These are phyloP conservation scores for Teleopsis dalmanni DNA, from an alignment of 1,140 invertebrate species.

Conservation along the genomic window DNA sequence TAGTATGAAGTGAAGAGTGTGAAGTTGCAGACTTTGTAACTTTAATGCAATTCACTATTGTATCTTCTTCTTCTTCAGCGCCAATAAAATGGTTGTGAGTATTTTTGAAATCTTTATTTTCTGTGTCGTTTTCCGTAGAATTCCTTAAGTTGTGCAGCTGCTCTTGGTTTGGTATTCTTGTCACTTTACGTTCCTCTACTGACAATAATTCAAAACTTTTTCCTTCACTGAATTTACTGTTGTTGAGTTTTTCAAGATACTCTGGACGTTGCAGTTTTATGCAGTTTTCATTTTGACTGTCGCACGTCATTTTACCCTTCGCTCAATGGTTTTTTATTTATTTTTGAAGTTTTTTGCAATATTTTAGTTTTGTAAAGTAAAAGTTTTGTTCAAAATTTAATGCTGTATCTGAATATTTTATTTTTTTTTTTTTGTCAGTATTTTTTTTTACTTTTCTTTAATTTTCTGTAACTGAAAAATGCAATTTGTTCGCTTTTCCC, in stretches of 20 bases:
- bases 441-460: background rate
- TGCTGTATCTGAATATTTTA: background rate
- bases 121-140: too few species aligned
- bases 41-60: too few species aligned
- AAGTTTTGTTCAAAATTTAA: slow-evolving; percentile 2
- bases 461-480: background rate
- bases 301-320: slow-evolving; percentile 5
- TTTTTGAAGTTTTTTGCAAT: slow-evolving; percentile 10
- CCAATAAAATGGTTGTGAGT: too few species aligned
- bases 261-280: background rate
- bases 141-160: too few species aligned
- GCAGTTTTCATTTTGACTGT: background rate
- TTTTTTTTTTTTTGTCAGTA: background rate
- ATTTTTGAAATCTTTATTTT: too few species aligned
- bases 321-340: background rate
- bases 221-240: background rate
- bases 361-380: background rate
- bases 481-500: slow-evolving; percentile 3
- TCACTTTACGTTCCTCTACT: background rate
- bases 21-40: too few species aligned
- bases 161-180: too few species aligned
- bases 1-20: too few species aligned
- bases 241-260: background rate
- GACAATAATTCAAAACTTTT: slow-evolving; percentile 1
- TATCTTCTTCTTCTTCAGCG: too few species aligned